Conservation (phyloP, 2,888 invertebrate species). For the Drosophila infuscata region DNA sequence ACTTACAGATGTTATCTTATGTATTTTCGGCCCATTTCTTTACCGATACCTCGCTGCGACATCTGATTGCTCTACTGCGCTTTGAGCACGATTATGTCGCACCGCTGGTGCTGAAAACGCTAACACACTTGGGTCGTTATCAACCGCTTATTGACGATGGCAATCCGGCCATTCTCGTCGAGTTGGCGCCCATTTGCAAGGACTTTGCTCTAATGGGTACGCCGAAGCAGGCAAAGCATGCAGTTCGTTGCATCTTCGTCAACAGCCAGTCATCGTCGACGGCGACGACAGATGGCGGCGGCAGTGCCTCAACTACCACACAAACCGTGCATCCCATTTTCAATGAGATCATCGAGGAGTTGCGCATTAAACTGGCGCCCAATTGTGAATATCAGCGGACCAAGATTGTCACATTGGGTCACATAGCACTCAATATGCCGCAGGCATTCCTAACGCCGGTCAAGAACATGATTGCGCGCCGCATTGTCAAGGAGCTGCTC, state of each 20-base stretch:
- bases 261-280: slow-evolving; percentile 87
- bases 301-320: slow-evolving; percentile 65
- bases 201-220: slow-evolving; percentile 95
- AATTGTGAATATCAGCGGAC: slow-evolving; percentile 94
- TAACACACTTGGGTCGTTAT: slow-evolving; percentile 95
- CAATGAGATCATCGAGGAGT: slow-evolving; percentile 92
- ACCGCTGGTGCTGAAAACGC: slow-evolving; percentile 92
- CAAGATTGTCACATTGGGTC: slow-evolving; percentile 96
- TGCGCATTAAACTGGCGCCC: slow-evolving; percentile 91
- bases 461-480: slow-evolving; percentile 97
- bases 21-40: slow-evolving; percentile 97
- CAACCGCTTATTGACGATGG: slow-evolving; percentile 91
- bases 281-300: slow-evolving; percentile 58
- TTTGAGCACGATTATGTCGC: slow-evolving; percentile 92
- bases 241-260: slow-evolving; percentile 95
- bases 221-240: slow-evolving; percentile 98
- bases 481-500: slow-evolving; percentile 97
- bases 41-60: slow-evolving; percentile 92
- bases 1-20: slow-evolving; percentile 88
- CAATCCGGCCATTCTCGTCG: slow-evolving; percentile 91
- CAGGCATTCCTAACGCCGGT: slow-evolving; percentile 95
- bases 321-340: slow-evolving; percentile 89
- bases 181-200: slow-evolving; percentile 94
- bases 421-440: slow-evolving; percentile 96
- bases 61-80: slow-evolving; percentile 89